Base-by-base conservation (phyloP, 2,113 vertebrate genomes). In the Pseudonaja textilis region DNA sequence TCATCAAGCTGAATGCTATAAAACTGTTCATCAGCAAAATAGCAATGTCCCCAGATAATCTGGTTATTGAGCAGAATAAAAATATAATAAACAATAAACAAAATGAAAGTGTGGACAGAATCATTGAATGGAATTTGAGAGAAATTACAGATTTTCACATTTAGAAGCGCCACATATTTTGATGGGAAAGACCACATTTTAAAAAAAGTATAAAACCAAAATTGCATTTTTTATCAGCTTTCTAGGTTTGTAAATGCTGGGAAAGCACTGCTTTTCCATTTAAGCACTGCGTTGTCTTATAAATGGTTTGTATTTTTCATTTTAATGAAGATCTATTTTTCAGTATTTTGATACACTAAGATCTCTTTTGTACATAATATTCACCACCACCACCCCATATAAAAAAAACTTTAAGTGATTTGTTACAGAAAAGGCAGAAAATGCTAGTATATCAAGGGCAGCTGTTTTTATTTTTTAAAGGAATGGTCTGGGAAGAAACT, bases 391-490 rank as follows among this genome's bases (percentile, higher is more conserved):
- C 16, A n/a, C 25, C 29, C 16, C 45, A 64, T 52, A 47, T 61
- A 55, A 34, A 57, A 87, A 90, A 4, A 52, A n/a, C 55, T 90
- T 86, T 34, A 22, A 85, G 47, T 89, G 85, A 50, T 93, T 90
- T 86, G 92, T 50, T 93, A 90, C 55, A 93, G 55, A 93, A 74
- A 64, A 89, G 47, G 55, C 86, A 69, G 91, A 88, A 74, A 14
- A 90, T 86, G 74, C 16, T 85, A 85, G 45, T 29, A 47, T 42
- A 64, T 64, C n/a, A 86, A 52, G 87, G 23, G 8, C 92, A 93
- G 89, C 81, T 93, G 92, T 85, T 90, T 56, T 16, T 52, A 86
- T 34, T 89, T 56, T 61, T 56, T 93, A 90, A 91, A 64, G 34
- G 42, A 93, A n/a, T 61, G 4, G 85, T 86, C 89, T 90, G n/a